Evolutionary conservation across 2,888 invertebrate genomes (phyloP), one percentile per base, ranked within the genome.

Genomic region (Scrobipalpa costella): DNA sequence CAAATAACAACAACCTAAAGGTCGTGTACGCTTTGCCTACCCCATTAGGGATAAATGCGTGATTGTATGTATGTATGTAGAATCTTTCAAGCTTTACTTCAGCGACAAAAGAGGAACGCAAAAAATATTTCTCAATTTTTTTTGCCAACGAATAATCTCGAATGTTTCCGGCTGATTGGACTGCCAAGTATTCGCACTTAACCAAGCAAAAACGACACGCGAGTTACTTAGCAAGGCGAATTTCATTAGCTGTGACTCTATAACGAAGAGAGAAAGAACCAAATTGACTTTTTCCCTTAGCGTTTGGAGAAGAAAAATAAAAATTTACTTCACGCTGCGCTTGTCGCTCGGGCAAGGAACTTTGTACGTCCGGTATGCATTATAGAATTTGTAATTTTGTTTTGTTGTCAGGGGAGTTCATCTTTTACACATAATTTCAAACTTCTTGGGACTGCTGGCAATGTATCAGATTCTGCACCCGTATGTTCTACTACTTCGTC

Each of bases 201-300:
- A 40, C 40, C 40, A 8, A 44, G 44, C 44, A n/a, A 59, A 27
- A 59, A 27, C 44, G 44, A 38, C 59, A 33, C 40, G 21, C 38
- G 38, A 61, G 21, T 21, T 40, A 55, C 62, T 36, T 33, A 55
- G 6, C 44, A 55, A 55, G n/a, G 6, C 17, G 17, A 62, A 61
- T 50, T 61, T 61, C 61, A 61, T 61, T 61, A 61, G 61, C 13
- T 49, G 47, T 15, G 15, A 36, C 61, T 50, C 34, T 27, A 36
- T 50, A 61, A 49, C 34, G 49, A 34, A 7, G 49, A 40, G 21
- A 47, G 34, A 61, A 55, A 7, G 36, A 34, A 34, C 50, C 17
- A 49, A 49, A 34, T 49, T 34, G 13, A 15, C 21, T 34, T 55
- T 55, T 40, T 57, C 21, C 13, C 50, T 36, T 27, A 36, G 40